A percentile compares a stretch with the other conserved stretches of the same genome.
phyloP scores from a whole-genome alignment of 2,797 vertebrate genomes.

The Harpagifer antarcticus region DNA sequence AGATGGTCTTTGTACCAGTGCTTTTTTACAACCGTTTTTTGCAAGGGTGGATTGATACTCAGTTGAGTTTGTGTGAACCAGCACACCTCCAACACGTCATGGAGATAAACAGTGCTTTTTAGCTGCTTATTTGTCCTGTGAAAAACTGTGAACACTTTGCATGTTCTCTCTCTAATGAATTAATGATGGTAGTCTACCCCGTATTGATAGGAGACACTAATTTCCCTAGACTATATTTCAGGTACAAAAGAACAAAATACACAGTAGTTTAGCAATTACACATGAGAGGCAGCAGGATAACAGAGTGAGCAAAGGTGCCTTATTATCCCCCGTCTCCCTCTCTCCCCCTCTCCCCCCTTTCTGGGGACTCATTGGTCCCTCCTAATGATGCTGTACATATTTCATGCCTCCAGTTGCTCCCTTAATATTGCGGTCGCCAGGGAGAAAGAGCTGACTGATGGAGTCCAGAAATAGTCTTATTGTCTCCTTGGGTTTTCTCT shows the following conservation, averaged over 20 bases:
- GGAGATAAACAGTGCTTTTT: background rate
- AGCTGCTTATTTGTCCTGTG: background rate
- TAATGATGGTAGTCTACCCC: background rate
- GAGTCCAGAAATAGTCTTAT: constrained; percentile 66
- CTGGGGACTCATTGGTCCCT: constrained; percentile 36
- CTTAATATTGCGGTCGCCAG: constrained; percentile 60
- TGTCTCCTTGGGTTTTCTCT: constrained; percentile 58
- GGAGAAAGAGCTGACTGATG: constrained; percentile 45
- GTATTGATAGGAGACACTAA: no score
- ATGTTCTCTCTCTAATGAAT: background rate
- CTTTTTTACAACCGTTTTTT: background rate
- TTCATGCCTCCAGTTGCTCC: constrained; percentile 64
- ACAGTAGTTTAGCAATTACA: background rate
- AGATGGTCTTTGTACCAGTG: no score
- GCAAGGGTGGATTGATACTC: background rate
- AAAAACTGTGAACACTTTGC: background rate
- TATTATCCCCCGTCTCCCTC: background rate
- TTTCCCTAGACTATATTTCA: background rate
- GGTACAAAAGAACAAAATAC: background rate
- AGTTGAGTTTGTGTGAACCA: background rate
- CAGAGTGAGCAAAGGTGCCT: constrained; percentile 18
- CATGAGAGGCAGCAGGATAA: constrained; percentile 9
- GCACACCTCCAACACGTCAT: background rate
- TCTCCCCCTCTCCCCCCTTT: constrained; percentile 2
- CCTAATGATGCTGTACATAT: constrained; percentile 67